Evolutionary conservation across 2,888 invertebrate species (phyloP).

Genomic region (Spodoptera littoralis): DNA sequence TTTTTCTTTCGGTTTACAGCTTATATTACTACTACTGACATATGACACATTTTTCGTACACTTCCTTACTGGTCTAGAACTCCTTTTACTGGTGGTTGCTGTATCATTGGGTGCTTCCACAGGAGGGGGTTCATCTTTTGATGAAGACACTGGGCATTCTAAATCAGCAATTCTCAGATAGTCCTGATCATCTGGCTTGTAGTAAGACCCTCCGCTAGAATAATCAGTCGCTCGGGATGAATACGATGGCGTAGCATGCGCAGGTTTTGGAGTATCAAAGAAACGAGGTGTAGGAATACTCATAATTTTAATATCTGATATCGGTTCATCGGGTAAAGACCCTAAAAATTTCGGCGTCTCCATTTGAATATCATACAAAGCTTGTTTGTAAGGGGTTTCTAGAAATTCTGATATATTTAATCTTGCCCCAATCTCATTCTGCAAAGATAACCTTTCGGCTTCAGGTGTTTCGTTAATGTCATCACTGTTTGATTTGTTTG

Average conservation of each 20-base stretch:
- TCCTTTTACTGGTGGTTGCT: constrained; percentile 53
- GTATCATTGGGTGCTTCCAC: constrained; percentile 50
- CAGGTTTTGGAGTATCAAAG: constrained; percentile 80
- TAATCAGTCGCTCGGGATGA: constrained; percentile 88
- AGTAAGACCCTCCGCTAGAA: constrained; percentile 90
- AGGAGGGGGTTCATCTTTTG: constrained; percentile 57
- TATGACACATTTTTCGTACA: constrained; percentile 86
- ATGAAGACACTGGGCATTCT: constrained; percentile 65
- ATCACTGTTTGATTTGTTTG: constrained; percentile 65
- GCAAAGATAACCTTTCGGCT: constrained; percentile 76
- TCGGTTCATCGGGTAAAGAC: constrained; percentile 78
- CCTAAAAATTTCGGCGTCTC: constrained; percentile 88
- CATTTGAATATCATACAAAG: constrained; percentile 82
- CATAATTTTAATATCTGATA: constrained; percentile 88
- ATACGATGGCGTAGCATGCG: constrained; percentile 80
- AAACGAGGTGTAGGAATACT: constrained; percentile 89
- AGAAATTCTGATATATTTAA: constrained; percentile 85
- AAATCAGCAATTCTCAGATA: constrained; percentile 73
- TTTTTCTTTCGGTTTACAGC: constrained; percentile 64
- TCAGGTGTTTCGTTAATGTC: constrained; percentile 79
- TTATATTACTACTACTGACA: constrained; percentile 60
- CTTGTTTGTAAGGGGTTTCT: constrained; percentile 89
- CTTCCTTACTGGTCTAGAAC: constrained; percentile 77
- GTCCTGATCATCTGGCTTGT: constrained; percentile 90
- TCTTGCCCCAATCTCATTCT: constrained; percentile 81